Base-by-base conservation (phyloP, 1,140 invertebrate species). In the Brachionus koreanus region DNA sequence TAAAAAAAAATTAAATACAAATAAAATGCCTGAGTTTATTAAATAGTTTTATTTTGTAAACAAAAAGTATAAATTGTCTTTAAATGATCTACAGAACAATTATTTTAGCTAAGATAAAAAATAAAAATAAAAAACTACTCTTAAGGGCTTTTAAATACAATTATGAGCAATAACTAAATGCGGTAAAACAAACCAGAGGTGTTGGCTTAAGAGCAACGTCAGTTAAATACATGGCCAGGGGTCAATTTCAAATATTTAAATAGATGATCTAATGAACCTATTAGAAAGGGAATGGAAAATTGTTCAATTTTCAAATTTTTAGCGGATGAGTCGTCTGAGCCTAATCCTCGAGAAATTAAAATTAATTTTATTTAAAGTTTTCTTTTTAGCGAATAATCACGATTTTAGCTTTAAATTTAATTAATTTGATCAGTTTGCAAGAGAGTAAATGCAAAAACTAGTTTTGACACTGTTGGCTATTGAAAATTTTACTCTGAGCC, bases 381-480 rank as follows among this genome's bases (percentile, higher is more conserved):
- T 57, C 16, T 19, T 57, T 19, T 57, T 57, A 19, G 7, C n/a
- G 49, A 57, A 57, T 57, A 57, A 57, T 57, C 49, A 57, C 49
- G 49, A 57, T 57, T 57, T 57, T 57, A 57, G 49, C 49, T 57
- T 25, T 57, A 57, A 57, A 57, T 57, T 57, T 57, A 57, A 57
- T 57, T 57, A 57, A 57, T 57, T 57, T 57, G 49, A 57, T 57
- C 49, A 23, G 49, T 19, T 57, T 57, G 49, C 16, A 19, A 57
- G 19, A 57, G 16, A 49, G 43, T 49, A 25, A 57, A 57, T 23
- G 49, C 49, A 57, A 57, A 57, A 57, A 57, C 49, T 57, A 19
- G 49, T 57, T 9, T 57, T 57, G 49, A 57, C 49, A 57, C 49
- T 57, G 49, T 57, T 57, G 5, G 9, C 5, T 57, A 57, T 16